A percentile compares a stretch with the other conserved stretches of the same genome.
phyloP scores from a whole-genome alignment of 2,113 vertebrate species.

The Oplegnathus fasciatus region DNA sequence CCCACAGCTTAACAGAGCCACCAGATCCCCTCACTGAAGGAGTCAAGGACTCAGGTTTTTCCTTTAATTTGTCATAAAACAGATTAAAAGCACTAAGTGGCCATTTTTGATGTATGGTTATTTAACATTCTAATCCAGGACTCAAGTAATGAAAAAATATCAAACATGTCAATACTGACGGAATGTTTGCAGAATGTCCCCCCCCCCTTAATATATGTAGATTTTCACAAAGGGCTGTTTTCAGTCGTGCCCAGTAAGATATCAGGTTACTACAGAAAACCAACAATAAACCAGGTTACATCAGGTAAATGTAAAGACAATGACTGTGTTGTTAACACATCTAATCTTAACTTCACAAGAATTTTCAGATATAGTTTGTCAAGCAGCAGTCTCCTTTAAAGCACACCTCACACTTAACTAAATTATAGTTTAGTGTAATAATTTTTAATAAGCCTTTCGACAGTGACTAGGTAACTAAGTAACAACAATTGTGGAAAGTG shows the following conservation, averaged over 20 bases:
- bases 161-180: neutral
- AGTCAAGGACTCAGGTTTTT: no score
- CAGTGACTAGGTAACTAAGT: no score
- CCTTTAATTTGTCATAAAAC: no score
- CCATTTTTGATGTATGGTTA: no score
- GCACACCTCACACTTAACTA: neutral
- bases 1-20: no score
- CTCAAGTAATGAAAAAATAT: neutral
- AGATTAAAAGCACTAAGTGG: no score
- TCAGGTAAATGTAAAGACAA: neutral
- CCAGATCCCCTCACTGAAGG: no score
- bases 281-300: neutral
- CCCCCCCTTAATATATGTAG: no score
- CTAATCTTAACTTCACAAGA: neutral
- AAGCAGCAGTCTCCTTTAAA: neutral
- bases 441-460: neutral
- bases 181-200: no score
- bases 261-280: neutral
- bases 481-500: no score
- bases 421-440: neutral
- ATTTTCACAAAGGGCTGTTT: neutral
- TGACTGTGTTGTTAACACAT: neutral
- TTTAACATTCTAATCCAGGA: neutral
- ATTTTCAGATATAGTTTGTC: neutral
- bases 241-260: neutral